Evolutionary conservation across 1,140 invertebrate species (phyloP), one percentile per base, ranked within the genome.

Genomic region (Cyclina sinensis): DNA sequence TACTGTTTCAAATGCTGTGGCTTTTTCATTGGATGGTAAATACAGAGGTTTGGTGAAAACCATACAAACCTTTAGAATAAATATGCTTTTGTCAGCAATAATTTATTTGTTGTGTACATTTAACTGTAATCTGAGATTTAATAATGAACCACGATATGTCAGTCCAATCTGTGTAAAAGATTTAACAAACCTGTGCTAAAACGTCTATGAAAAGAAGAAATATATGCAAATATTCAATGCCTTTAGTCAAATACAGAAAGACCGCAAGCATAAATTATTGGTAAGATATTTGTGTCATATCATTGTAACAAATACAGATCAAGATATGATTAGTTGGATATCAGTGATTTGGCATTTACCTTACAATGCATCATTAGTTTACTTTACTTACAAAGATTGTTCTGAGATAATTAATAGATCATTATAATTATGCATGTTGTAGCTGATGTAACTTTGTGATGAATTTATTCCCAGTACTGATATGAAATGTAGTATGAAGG

Each of bases 141-240:
- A n/a, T 59, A 9, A 18, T 7, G 46, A 18, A 11, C 18, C 18
- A 46, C 7, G 7, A 9, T 54, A 54, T n/a, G 21, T 54, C 51
- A 54, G 30, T 27, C 30, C n/a, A n/a, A 43, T 7, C 43, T 30
- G 30, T 37, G 3, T 37, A 70, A 30, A 32, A n/a, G 21, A 32
- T 78, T 76, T 78, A 78, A 32, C 74, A 78, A 14, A 32, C 30
- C 35, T 51, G 27, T 78, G 74, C 27, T 78, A 78, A 78, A 78
- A 51, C 30, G 74, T 54, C 32, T 62, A 27, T 62, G 9, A 21
- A 57, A 57, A 3, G 51, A 14, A 57, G 3, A 57, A 14, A 57
- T 5, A 57, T 21, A 57, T 21, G 18, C 7, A 11, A 57, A 21
- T 3, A 39, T 46, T 46, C 37, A 74, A 1, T 43, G 70, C 4